These are phyloP conservation scores for Cacatua alba DNA, from an alignment of 2,113 vertebrate genomes.

Conservation along the genomic window DNA sequence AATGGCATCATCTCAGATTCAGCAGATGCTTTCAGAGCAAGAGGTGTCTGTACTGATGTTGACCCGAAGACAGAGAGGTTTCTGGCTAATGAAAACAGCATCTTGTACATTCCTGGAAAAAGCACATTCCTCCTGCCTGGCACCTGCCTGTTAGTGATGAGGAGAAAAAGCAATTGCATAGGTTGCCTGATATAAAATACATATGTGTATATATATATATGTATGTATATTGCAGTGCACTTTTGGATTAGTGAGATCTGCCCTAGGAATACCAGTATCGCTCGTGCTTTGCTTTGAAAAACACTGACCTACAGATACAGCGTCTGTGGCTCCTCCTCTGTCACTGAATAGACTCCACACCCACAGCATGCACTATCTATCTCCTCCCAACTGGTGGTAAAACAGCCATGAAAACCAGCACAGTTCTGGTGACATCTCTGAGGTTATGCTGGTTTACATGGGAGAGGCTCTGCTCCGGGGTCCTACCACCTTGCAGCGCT, in stretches of 20 bases:
- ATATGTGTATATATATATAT: too few species aligned
- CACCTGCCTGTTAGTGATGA: not conserved
- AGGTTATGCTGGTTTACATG: not conserved
- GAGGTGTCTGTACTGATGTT: not conserved
- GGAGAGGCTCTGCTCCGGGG: not conserved
- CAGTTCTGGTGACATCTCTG: not conserved
- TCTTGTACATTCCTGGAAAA: not conserved
- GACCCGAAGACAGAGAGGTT: not conserved
- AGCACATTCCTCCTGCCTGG: not conserved
- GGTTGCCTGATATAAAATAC: not conserved
- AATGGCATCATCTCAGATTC: not conserved
- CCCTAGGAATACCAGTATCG: not conserved
- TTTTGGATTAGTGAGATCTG: not conserved
- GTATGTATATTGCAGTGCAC: not conserved
- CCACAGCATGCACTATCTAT: not conserved
- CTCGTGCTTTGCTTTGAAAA: not conserved
- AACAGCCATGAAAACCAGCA: not conserved
- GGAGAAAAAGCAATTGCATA: not conserved
- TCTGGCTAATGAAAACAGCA: not conserved
- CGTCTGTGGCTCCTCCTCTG: not conserved
- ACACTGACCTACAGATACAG: not conserved
- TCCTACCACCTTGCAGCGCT: accelerated
- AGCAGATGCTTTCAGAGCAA: not conserved
- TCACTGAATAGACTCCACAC: not conserved
- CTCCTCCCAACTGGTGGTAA: not conserved